Conservation (phyloP, 2,113 vertebrate genomes). For the Apteryx mantelli region DNA sequence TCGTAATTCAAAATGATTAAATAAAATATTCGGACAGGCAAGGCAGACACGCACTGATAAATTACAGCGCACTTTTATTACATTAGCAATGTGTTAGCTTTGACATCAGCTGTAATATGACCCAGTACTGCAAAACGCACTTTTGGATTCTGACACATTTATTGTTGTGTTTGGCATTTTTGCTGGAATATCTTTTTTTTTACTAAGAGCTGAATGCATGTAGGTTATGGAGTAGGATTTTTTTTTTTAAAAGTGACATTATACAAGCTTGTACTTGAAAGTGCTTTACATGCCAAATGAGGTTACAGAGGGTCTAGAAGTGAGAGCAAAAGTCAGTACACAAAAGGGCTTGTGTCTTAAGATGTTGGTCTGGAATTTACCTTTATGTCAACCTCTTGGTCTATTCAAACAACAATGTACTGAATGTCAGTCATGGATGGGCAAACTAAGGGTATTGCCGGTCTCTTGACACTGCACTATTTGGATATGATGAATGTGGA, state of each 20-base stretch:
- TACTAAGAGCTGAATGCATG: constrained; percentile 48
- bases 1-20: neutral
- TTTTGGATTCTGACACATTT: constrained; percentile 42
- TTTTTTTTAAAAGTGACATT: constrained; percentile 76
- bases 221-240: constrained; percentile 37
- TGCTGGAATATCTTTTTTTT: constrained; percentile 30
- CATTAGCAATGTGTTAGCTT: constrained; percentile 37
- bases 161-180: constrained; percentile 64
- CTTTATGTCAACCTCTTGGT: constrained; percentile 83
- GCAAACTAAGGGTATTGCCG: constrained; percentile 77
- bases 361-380: constrained; percentile 86
- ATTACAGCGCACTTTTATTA: constrained; percentile 32
- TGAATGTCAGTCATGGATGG: constrained; percentile 89
- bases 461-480: constrained; percentile 81
- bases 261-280: constrained; percentile 86
- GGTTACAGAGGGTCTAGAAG: constrained; percentile 69
- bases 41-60: neutral
- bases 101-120: constrained; percentile 60
- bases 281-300: constrained; percentile 68
- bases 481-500: constrained; percentile 89
- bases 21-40: neutral
- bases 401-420: constrained; percentile 84
- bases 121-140: constrained; percentile 14
- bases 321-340: constrained; percentile 64
- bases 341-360: constrained; percentile 91